Evolutionary conservation across 2,113 vertebrate species (phyloP).

Genomic region (Thymallus thymallus): DNA sequence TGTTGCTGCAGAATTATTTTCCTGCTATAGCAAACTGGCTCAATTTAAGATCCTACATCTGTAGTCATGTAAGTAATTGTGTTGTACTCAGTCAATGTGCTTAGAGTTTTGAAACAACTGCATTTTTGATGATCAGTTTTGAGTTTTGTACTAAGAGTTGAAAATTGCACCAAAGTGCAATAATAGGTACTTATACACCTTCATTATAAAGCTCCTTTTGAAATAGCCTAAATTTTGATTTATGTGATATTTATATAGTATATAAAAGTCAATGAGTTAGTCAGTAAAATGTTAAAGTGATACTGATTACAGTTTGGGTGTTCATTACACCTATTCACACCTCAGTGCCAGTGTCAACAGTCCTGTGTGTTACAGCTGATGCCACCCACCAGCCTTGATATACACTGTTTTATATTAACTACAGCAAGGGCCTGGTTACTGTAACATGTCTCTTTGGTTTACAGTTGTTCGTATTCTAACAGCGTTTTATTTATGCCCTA

Average conservation of each 20-base stretch:
- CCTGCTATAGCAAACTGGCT: too few species aligned
- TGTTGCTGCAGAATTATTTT: too few species aligned
- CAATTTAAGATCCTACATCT: too few species aligned
- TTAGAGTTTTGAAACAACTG: too few species aligned
- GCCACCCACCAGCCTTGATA: neutral
- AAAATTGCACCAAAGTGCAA: too few species aligned
- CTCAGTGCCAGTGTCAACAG: conserved; percentile 65
- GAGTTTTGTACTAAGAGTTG: too few species aligned
- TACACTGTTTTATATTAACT: neutral
- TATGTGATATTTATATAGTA: conserved; percentile 2
- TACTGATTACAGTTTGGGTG: conserved; percentile 40
- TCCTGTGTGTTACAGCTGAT: conserved; percentile 49
- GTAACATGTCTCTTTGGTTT: neutral
- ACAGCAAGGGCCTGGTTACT: neutral
- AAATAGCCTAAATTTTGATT: neutral
- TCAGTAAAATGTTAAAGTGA: neutral
- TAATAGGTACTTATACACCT: too few species aligned
- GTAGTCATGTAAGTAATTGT: too few species aligned
- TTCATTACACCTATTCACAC: conserved; percentile 61
- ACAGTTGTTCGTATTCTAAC: neutral
- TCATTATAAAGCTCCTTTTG: neutral
- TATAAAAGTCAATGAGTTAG: conserved; percentile 11
- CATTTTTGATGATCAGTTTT: too few species aligned
- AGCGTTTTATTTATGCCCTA: neutral
- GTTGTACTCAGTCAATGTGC: too few species aligned